Percentiles rank a stretch among this genome's conserved stretches.
phyloP scores from a whole-genome alignment of 2,888 invertebrate genomes.

The Lampropteryx suffumata region DNA sequence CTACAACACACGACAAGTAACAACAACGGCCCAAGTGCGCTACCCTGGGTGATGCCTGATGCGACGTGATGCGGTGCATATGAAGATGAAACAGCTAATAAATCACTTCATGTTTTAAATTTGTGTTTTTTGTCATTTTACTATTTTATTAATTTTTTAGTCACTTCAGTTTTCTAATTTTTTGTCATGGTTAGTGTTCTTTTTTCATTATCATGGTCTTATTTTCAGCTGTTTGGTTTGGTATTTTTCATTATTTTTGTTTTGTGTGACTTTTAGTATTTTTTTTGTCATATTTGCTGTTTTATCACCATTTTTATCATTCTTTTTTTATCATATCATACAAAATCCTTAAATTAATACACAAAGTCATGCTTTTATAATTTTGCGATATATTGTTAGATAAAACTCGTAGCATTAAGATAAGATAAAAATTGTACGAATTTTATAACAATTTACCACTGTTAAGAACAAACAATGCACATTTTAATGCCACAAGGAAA shows the following conservation, averaged over 20 bases:
- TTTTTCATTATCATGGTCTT: background rate
- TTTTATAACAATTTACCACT: conserved; percentile 13
- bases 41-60: conserved; percentile 12
- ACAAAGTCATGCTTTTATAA: conserved; percentile 15
- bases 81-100: conserved; percentile 10
- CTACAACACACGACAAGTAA: conserved; percentile 64
- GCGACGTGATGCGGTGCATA: background rate
- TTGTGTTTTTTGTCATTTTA: background rate
- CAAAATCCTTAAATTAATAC: conserved; percentile 11
- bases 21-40: conserved; percentile 30
- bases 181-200: conserved; percentile 26
- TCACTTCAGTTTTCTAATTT: background rate
- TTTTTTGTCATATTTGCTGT: conserved; percentile 23
- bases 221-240: conserved; percentile 23
- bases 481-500: conserved; percentile 4
- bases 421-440: conserved; percentile 1
- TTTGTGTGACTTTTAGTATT: conserved; percentile 26
- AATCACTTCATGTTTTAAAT: conserved; percentile 4
- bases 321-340: conserved; percentile 16
- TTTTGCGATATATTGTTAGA: conserved; percentile 14
- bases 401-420: conserved; percentile 5
- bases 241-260: conserved; percentile 29
- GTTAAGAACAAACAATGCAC: conserved; percentile 7
- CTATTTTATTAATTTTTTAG: no score
- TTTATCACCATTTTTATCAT: conserved; percentile 23